Base-by-base conservation (phyloP, 2,797 vertebrate species). In the Ficedula albicollis region DNA sequence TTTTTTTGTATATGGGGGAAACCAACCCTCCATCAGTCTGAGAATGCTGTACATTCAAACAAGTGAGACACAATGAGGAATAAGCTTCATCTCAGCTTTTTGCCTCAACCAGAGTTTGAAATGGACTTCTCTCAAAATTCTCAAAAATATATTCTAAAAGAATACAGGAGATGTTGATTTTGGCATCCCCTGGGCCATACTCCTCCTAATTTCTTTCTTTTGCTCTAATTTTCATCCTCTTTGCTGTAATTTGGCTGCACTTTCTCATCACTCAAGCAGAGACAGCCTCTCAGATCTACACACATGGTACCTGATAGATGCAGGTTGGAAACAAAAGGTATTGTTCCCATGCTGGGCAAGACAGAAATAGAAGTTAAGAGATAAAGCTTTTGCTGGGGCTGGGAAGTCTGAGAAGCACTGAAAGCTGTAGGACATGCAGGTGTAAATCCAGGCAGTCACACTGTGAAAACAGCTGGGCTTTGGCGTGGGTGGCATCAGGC, bases 361-460 rank as follows among this genome's bases (percentile, higher is more conserved):
- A 62, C 22, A 78, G 83, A 89, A 84, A 59, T 2, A 51, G 55
- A 76, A 60, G 23, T 29, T 32, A 48, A 52, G 41, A 85, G 32
- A 18, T 41, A 26, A 81, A 64, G 11, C 22, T 60, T 74, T 70
- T 60, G 7, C 46, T 39, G 1, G 5, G 13, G 36, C 26, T 56
- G 41, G 6, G 29, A 44, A 67, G 38, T n/a, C 26, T 58, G 62
- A 43, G 58, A 36, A 18, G 12, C 23, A 1, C 3, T 14, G 70
- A 15, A 22, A 73, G 54, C 32, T 78, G 27, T 54, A 18, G 60
- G 36, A 15, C 14, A 20, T 2, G 6, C 75, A 59, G 44, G 51
- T 59, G 20, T 64, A 78, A 64, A 72, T 29, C 11, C 68, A 25
- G 4, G 1, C n/a, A 41, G 26, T 39, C 0, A 1, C 2, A 0